These are phyloP conservation scores for Papilio helenus DNA, from an alignment of 1,140 invertebrate species.

Conservation along the genomic window DNA sequence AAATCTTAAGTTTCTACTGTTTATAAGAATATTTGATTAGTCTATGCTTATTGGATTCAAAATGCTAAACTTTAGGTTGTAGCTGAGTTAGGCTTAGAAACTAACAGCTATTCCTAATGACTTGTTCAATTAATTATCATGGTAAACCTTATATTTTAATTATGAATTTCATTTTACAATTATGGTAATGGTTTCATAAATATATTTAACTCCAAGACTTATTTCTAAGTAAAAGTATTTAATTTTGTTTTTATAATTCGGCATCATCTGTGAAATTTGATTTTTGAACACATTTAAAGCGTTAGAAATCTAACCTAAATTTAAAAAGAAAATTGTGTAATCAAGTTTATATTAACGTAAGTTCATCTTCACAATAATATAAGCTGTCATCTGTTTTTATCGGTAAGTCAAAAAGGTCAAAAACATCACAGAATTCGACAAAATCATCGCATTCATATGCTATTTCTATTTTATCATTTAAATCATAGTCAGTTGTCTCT, in stretches of 20 bases:
- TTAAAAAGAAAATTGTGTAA: not conserved
- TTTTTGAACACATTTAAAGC: no score
- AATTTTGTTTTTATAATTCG: not conserved
- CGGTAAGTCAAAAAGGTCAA: conserved; percentile 25
- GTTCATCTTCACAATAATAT: conserved; percentile 9
- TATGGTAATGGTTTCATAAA: no score
- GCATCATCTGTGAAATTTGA: not conserved
- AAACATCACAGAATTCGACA: conserved; percentile 14
- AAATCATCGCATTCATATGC: not conserved
- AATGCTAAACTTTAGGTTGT: no score
- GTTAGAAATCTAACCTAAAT: not conserved
- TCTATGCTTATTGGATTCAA: no score
- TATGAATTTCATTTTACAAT: no score
- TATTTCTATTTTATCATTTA: not conserved
- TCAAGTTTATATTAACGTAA: not conserved
- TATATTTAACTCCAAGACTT: no score
- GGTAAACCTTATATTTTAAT: no score
- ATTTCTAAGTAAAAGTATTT: not conserved
- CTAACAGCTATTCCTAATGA: no score
- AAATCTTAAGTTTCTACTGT: no score
- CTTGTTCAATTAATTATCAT: no score
- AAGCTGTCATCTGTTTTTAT: not conserved
- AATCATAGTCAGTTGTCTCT: not conserved
- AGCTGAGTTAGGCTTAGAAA: no score
- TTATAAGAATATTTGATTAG: no score